These are phyloP conservation scores for Macropodus opercularis DNA, from an alignment of 2,797 vertebrate species.

Conservation along the genomic window DNA sequence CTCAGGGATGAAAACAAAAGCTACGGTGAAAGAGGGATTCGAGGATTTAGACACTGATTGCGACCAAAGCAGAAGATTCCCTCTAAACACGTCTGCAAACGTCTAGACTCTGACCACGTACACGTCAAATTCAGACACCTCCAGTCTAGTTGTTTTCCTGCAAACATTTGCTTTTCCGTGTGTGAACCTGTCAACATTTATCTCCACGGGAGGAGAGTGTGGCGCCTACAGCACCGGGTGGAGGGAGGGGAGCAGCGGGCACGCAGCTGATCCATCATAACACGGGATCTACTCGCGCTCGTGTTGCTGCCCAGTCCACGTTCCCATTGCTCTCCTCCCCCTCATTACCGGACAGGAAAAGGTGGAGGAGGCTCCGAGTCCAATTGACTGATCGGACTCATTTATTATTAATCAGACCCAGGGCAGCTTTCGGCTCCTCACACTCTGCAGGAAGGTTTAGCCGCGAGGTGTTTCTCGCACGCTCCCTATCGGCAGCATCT, in stretches of 20 bases:
- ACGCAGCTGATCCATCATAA: too few species aligned
- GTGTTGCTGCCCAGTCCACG: conserved; percentile 3
- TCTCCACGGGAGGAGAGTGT: too few species aligned
- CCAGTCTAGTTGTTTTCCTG: too few species aligned
- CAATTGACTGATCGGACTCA: conserved; percentile 50
- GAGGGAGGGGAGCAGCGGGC: conserved; percentile 8
- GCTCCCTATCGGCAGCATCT: conserved; percentile 42
- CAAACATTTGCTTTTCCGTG: too few species aligned
- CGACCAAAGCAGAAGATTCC: conserved; percentile 15
- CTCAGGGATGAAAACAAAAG: conserved; percentile 6
- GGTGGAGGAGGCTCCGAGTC: conserved; percentile 19
- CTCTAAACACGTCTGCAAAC: background rate
- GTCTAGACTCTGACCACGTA: too few species aligned
- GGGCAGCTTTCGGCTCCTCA: conserved; percentile 39
- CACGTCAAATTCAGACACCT: too few species aligned
- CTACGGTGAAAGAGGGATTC: background rate
- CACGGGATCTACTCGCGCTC: background rate
- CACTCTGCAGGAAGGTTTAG: conserved; percentile 16
- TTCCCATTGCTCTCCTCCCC: conserved; percentile 26
- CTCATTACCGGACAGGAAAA: conserved; percentile 53
- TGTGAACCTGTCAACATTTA: too few species aligned
- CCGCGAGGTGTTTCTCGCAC: conserved; percentile 9
- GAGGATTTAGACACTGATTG: conserved; percentile 13
- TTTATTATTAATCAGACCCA: conserved; percentile 63
- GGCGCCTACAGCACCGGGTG: too few species aligned